phyloP scores from a whole-genome alignment of 2,888 invertebrate genomes.

The Vanessa cardui region DNA sequence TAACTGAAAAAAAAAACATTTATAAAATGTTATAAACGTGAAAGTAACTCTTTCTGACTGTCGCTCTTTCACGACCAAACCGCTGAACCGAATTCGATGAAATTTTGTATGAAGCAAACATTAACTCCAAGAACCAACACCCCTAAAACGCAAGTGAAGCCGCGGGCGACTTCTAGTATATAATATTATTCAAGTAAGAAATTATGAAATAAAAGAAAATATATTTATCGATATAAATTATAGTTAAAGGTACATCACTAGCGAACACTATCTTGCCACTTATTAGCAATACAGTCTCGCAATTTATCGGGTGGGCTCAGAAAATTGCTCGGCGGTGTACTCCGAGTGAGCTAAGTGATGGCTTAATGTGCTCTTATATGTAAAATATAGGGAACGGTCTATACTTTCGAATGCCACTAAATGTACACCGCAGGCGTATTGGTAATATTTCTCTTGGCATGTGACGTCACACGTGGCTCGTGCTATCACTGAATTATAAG shows the following conservation, averaged over 20 bases:
- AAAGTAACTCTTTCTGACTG: too few species aligned
- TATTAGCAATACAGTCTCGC: constrained; percentile 71
- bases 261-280: constrained; percentile 66
- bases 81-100: too few species aligned
- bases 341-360: constrained; percentile 58
- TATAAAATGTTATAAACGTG: too few species aligned
- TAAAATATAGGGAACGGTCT: constrained; percentile 46
- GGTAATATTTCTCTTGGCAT: neutral
- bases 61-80: too few species aligned
- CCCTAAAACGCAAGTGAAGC: too few species aligned
- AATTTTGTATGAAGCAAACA: too few species aligned
- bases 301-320: constrained; percentile 71
- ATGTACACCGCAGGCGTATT: neutral
- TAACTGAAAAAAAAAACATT: too few species aligned
- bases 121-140: too few species aligned
- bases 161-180: too few species aligned
- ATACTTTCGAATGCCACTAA: constrained; percentile 8
- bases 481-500: too few species aligned
- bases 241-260: constrained; percentile 45
- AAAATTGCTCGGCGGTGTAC: constrained; percentile 65
- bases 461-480: neutral
- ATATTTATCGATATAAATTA: constrained; percentile 11
- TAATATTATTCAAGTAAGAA: too few species aligned
- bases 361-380: constrained; percentile 62
- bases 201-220: too few species aligned